Conservation (phyloP, 2,797 vertebrate species). For the Semotilus atromaculatus region DNA sequence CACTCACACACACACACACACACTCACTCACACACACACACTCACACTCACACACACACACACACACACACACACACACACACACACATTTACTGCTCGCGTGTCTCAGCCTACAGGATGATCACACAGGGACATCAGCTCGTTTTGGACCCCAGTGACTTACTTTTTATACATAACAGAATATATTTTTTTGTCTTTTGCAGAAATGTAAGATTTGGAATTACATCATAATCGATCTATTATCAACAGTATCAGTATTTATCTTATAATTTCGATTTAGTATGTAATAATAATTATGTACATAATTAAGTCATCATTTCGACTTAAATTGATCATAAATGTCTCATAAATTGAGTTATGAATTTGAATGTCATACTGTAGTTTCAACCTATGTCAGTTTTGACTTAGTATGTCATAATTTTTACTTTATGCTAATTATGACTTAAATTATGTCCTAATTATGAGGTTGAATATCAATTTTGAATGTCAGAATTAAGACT, state of each 20-base stretch:
- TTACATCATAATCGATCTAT: background rate
- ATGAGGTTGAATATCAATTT: background rate
- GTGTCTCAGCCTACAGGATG: background rate
- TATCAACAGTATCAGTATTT: background rate
- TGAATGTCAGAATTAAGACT: background rate
- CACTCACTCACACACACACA: too few relatives aligned
- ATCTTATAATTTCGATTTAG: background rate
- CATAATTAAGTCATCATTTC: too few relatives aligned
- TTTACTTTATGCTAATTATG: too few relatives aligned
- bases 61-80: too few relatives aligned
- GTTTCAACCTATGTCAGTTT: too few relatives aligned
- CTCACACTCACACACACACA: too few relatives aligned
- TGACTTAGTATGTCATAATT: too few relatives aligned
- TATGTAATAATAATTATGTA: too few relatives aligned
- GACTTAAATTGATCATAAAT: too few relatives aligned
- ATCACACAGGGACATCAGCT: background rate
- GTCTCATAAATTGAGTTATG: too few relatives aligned
- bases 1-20: too few relatives aligned
- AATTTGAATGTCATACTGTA: background rate
- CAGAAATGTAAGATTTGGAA: background rate
- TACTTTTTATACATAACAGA: background rate
- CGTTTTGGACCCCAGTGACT: background rate
- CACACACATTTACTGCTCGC: too few relatives aligned
- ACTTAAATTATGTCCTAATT: background rate
- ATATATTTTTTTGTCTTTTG: background rate